These are phyloP conservation scores for Drosophila tanythrix DNA, from an alignment of 2,888 invertebrate species.

Conservation along the genomic window DNA sequence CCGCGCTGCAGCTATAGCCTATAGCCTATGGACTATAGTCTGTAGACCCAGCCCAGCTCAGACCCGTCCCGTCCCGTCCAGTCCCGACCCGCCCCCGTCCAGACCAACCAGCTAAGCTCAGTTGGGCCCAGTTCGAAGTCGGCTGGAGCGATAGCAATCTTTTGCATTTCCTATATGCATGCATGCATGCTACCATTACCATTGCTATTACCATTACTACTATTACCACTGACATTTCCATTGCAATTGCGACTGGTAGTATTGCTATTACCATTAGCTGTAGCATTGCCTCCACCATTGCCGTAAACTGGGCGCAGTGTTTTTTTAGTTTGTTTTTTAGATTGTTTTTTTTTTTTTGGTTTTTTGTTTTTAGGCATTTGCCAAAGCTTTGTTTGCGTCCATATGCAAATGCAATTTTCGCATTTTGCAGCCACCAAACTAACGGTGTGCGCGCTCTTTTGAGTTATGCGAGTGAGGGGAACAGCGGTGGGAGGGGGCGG, in stretches of 20 bases:
- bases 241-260: constrained; percentile 13
- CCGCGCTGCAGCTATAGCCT: constrained; percentile 26
- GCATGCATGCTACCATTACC: constrained; percentile 71
- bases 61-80: constrained; percentile 20
- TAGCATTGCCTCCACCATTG: constrained; percentile 52
- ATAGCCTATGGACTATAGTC: constrained; percentile 1
- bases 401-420: constrained; percentile 80
- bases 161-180: constrained; percentile 79
- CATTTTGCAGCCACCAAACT: constrained; percentile 66
- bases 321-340: constrained; percentile 32
- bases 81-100: constrained; percentile 8
- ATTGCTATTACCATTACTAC: constrained; percentile 35
- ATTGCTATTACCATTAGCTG: constrained; percentile 41
- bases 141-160: constrained; percentile 65
- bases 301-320: constrained; percentile 67
- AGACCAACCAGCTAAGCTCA: constrained; percentile 8
- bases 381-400: constrained; percentile 69
- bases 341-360: constrained; percentile 12
- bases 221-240: constrained; percentile 24
- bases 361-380: constrained; percentile 23
- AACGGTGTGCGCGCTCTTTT: constrained; percentile 82
- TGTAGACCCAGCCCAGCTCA: constrained; percentile 18
- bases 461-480: constrained; percentile 69
- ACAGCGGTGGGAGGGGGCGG: background rate
- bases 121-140: constrained; percentile 9